Conservation (phyloP, 2,797 vertebrate genomes). For the Dendrocincla tyrannina region DNA sequence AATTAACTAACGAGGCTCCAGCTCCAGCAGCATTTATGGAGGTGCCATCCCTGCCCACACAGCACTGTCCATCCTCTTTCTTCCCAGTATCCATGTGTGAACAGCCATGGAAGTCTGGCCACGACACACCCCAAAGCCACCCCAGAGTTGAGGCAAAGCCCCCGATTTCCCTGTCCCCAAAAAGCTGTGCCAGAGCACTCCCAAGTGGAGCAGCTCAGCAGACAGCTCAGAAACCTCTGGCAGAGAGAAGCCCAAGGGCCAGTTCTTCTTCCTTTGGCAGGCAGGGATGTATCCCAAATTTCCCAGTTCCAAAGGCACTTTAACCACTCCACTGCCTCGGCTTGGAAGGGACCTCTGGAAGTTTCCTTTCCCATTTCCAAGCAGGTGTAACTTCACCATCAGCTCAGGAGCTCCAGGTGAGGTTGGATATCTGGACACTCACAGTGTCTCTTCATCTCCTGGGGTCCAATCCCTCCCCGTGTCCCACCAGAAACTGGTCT, state of each 20-base stretch:
- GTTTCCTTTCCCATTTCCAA: not conserved
- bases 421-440: not conserved
- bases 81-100: not conserved
- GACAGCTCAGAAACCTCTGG: not conserved
- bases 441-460: not conserved
- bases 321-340: not conserved
- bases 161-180: not conserved
- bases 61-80: not conserved
- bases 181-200: not conserved
- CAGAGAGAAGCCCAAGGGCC: not conserved
- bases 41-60: not conserved
- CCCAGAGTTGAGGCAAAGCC: not conserved
- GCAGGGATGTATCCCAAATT: not conserved
- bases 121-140: not conserved
- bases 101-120: rapidly evolving
- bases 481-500: not conserved
- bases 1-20: not conserved
- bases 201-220: not conserved
- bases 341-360: not conserved
- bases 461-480: not conserved
- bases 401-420: not conserved
- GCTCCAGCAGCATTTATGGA: rapidly evolving
- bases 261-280: not conserved
- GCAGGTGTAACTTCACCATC: rapidly evolving
- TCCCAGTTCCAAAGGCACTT: not conserved